phyloP scores from a whole-genome alignment of 1,140 invertebrate genomes.

The Diorhabda carinulata region DNA sequence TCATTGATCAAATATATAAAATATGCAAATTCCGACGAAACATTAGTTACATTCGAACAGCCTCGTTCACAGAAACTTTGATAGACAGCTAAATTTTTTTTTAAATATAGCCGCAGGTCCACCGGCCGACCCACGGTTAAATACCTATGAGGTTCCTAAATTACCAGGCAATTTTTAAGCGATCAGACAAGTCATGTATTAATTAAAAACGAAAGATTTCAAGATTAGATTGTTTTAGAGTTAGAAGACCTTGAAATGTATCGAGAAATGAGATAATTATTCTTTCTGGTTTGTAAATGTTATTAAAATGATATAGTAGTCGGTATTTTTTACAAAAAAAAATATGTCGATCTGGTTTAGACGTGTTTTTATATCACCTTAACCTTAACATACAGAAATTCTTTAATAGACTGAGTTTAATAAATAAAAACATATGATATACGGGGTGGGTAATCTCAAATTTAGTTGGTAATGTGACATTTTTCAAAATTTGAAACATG shows the following conservation, averaged over 20 bases:
- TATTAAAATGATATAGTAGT: slow-evolving; percentile 11
- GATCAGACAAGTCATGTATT: slow-evolving; percentile 21
- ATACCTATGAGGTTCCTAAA: slow-evolving; percentile 5
- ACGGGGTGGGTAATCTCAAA: no score
- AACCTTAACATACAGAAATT: neutral
- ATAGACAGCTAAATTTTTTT: slow-evolving; percentile 16
- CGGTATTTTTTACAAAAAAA: slow-evolving; percentile 6
- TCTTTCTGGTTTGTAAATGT: slow-evolving; percentile 11
- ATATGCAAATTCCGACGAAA: slow-evolving; percentile 12
- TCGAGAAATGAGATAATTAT: slow-evolving; percentile 19
- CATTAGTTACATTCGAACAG: slow-evolving; percentile 7
- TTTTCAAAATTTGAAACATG: no score
- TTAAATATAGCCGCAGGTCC: neutral
- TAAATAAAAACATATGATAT: no score
- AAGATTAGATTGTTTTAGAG: slow-evolving; percentile 17
- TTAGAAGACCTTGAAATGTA: slow-evolving; percentile 17
- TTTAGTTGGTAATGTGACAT: no score
- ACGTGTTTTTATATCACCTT: neutral
- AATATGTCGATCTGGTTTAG: neutral
- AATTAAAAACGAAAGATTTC: slow-evolving; percentile 16
- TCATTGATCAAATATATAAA: slow-evolving; percentile 12
- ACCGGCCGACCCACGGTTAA: slow-evolving; percentile 4
- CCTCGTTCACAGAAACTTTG: slow-evolving; percentile 15
- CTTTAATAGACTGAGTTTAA: neutral
- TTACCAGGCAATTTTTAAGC: slow-evolving; percentile 19